Conservation (phyloP, 2,797 vertebrate genomes). For the Jordanella pulchra region DNA sequence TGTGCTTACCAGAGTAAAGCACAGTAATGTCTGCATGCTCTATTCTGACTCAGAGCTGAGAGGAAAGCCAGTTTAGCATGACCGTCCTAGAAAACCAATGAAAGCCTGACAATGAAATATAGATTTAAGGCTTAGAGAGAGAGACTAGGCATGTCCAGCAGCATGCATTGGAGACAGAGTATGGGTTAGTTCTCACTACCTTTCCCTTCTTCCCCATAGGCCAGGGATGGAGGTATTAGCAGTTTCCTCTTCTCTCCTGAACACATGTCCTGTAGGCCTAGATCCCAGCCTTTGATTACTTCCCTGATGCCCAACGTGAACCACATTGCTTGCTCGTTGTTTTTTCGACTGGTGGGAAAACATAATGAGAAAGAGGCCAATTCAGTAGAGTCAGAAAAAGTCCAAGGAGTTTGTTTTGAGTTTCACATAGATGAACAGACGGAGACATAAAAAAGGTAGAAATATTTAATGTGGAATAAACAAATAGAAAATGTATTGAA, state of each 20-base stretch:
- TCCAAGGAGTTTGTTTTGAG: too few relatives aligned
- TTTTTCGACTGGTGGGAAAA: constrained; percentile 77
- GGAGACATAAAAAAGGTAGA: too few relatives aligned
- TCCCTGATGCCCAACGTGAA: constrained; percentile 95
- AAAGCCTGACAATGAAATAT: constrained; percentile 33
- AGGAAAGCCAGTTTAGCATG: constrained; percentile 48
- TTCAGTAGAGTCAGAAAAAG: background rate
- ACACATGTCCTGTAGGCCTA: constrained; percentile 93
- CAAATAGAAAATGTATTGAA: too few relatives aligned
- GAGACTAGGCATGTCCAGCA: background rate
- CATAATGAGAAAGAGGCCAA: background rate
- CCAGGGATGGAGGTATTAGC: constrained; percentile 87
- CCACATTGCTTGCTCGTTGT: constrained; percentile 92
- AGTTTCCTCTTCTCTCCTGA: constrained; percentile 92
- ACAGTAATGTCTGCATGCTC: constrained; percentile 59
- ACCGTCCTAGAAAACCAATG: constrained; percentile 44
- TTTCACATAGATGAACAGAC: too few relatives aligned
- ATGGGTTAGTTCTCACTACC: constrained; percentile 72
- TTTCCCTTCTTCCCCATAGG: constrained; percentile 96
- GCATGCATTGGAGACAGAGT: constrained; percentile 25
- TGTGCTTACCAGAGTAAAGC: constrained; percentile 61
- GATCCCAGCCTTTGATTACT: constrained; percentile 93
- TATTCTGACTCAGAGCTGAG: constrained; percentile 46
- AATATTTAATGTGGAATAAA: too few relatives aligned
- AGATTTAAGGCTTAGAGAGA: background rate